Conservation (phyloP, 2,113 vertebrate species). For the Noctilio leporinus region DNA sequence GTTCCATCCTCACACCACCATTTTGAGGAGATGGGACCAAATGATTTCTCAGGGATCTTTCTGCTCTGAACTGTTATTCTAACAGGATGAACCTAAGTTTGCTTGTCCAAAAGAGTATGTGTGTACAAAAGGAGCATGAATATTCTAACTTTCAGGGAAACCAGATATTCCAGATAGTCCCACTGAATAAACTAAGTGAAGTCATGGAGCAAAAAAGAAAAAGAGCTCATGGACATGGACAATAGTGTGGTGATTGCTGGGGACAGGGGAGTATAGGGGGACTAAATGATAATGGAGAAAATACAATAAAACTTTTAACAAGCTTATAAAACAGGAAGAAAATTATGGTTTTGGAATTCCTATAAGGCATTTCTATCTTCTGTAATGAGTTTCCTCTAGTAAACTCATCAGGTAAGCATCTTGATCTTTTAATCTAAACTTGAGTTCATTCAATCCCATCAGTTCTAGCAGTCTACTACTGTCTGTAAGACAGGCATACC, state of each 20-base stretch:
- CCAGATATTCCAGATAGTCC: background rate
- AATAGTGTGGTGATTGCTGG: no score
- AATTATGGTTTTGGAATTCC: background rate
- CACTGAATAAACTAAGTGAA: background rate
- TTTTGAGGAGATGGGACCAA: background rate
- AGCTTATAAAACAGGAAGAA: background rate
- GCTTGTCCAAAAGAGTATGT: background rate
- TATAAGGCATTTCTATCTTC: background rate
- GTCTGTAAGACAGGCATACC: background rate
- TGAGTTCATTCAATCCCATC: background rate
- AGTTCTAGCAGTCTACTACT: background rate
- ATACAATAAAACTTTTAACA: no score
- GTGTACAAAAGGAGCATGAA: background rate
- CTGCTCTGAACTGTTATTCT: background rate
- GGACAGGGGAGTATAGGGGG: no score
- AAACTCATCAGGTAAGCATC: background rate
- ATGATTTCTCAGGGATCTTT: slow-evolving; percentile 3
- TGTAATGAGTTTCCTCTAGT: background rate
- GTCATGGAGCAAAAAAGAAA: no score
- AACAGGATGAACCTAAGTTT: background rate
- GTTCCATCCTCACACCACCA: background rate
- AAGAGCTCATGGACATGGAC: no score
- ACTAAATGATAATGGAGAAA: no score
- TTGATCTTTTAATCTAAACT: background rate
- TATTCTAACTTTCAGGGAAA: background rate